Evolutionary conservation across 2,113 vertebrate genomes (phyloP).

Genomic region (Monopterus albus): DNA sequence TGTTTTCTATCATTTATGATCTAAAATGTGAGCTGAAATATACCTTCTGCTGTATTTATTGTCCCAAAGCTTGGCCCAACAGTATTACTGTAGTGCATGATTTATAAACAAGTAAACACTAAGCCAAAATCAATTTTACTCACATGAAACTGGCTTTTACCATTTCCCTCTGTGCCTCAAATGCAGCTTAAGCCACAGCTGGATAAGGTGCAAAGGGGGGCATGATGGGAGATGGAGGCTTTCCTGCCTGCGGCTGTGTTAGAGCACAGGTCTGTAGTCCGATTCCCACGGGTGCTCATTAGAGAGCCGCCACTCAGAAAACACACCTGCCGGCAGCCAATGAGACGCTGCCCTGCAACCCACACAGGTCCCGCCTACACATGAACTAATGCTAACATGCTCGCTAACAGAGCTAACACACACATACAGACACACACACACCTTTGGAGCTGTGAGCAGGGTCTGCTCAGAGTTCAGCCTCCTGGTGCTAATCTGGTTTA

Average conservation of each 20-base stretch:
- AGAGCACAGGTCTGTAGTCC: conserved; percentile 40
- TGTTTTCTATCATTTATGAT: not conserved
- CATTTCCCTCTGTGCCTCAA: conserved; percentile 11
- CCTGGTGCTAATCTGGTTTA: conserved; percentile 49
- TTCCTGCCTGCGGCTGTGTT: conserved; percentile 51
- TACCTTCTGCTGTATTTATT: not conserved
- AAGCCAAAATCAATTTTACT: conserved; percentile 7
- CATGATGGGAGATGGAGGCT: conserved; percentile 66
- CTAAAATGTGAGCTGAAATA: conserved; percentile 2
- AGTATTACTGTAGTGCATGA: not conserved
- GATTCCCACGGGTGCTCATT: conserved; percentile 73
- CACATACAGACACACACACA: conserved; percentile 34
- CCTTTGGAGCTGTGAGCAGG: conserved; percentile 32
- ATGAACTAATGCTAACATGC: not conserved
- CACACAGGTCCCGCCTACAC: conserved; percentile 74
- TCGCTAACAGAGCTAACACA: conserved; percentile 26
- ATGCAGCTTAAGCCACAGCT: conserved; percentile 60
- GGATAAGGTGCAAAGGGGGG: conserved; percentile 32
- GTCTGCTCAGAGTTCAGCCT: conserved; percentile 27
- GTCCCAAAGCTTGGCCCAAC: not conserved
- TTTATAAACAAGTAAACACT: conserved; percentile 22
- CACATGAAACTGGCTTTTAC: conserved; percentile 43
- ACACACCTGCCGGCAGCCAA: conserved; percentile 74
- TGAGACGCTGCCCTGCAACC: conserved; percentile 60
- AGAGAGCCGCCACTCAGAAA: conserved; percentile 74